Evolutionary conservation across 2,113 vertebrate genomes (phyloP), one percentile per base, ranked within the genome.

Genomic region (Kryptolebias marmoratus): DNA sequence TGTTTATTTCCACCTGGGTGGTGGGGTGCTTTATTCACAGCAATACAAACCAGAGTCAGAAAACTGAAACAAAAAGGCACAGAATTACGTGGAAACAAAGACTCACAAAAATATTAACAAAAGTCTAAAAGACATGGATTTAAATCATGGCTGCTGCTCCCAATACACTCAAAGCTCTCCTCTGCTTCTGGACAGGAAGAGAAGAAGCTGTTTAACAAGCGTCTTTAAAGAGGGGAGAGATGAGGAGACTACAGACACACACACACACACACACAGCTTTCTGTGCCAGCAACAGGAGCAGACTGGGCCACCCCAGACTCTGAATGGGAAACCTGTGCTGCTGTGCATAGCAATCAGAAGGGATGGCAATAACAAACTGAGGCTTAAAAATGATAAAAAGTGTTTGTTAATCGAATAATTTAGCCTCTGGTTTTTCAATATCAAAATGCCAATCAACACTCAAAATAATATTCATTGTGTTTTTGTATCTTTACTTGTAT

Each of bases 271-370:
- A 74, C 61, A 74, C 39, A 73, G 50, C 62, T 73, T 54, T 58
- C 63, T 45, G 75, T 75, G 75, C 66, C 75, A 70, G 79, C 77
- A 60, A 48, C 71, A 77, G 49, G 56, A 27, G 73, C 78, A 75
- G 75, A 54, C 71, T 54, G 22, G 68, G 64, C 65, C 85, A 75
- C 85, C 86, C 68, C 78, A 88, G 4, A 73, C 66, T 71, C 68
- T 87, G 83, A 89, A 85, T 73, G 64, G n/a, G 65, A 60, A 75
- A 77, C 44, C 61, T 75, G 75, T 80, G 75, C 72, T 80, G 76
- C 80, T 72, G 62, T 82, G 81, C 84, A 88, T 88, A 85, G 63
- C 66, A 77, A 87, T 70, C 67, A 66, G 77, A 68, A 59, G 49
- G 45, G 56, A 58, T 27, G 48, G 83, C 65, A 76, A 78, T 58